Evolutionary conservation across 1,140 invertebrate genomes (phyloP), one percentile per base, ranked within the genome.

Genomic region (Pseudomyrmex cubaensis): DNA sequence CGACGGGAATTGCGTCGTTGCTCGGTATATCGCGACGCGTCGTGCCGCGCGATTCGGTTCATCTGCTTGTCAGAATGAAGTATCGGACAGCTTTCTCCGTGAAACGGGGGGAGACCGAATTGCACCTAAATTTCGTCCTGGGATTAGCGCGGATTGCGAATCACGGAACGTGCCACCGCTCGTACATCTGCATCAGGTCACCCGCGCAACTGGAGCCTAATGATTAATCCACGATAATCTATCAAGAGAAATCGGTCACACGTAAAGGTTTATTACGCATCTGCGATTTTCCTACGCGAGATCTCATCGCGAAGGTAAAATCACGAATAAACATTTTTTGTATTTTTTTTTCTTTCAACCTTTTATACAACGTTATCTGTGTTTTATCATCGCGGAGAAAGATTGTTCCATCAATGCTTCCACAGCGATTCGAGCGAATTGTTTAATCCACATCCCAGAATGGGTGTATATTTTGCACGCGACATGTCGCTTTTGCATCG

Each of bases 11-110:
- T 48, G 69, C 56, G 50, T 74, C 69, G 78, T 50, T 61, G 46
- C 8, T 73, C 57, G 61, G 75, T 73, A 52, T 57, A 75, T 75
- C 70, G 78, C 35, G 70, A 63, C 57, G 48, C 69, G 50, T 15
- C n/a, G 69, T 46, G 59, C 25, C 69, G 35, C 13, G 50, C 59
- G 83, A 72, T 84, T 80, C 66, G 83, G 57, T 69, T 52, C 83
- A 64, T 82, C 83, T 84, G 76, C 83, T 84, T 84, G 83, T 84
- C 83, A 84, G 75, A 56, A 69, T 84, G 83, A 84, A 80, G 67
- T 82, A 84, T 84, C 72, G 76, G 64, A 61, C 56, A 72, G 83
- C 83, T 84, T 84, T 82, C 76, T 82, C 83, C 61, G 66, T 67
- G 66, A 75, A 61, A 25, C 25, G 25, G 25, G 3, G 0, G 25